Evolutionary conservation across 1,140 invertebrate species (phyloP), one percentile per base, ranked within the genome.

Genomic region (Lepidurus arcticus): DNA sequence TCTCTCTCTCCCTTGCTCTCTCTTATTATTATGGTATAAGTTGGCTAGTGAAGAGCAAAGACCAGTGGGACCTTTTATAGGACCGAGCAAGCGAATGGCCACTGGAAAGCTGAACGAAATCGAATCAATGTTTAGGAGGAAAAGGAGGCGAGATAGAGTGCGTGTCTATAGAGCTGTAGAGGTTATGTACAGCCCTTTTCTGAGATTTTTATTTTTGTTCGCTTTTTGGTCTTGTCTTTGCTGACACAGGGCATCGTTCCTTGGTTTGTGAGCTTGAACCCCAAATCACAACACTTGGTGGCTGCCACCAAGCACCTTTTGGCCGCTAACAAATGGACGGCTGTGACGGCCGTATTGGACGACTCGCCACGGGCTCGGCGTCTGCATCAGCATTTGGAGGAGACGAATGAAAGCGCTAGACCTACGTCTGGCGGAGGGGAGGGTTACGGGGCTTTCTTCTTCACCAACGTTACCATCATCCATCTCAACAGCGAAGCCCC

Each of bases 311-410:
- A 79, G 75, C 75, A 81, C 73, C 80, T 83, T 65, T 79, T 84
- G 53, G 74, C 81, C 16, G 77, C 80, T 53, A 83, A 83, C 80
- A 79, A 81, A 47, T 84, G 84, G 84, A 80, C 81, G 77, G 80
- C 81, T 8, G 81, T 83, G 74, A 81, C 81, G 13, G 80, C 83
- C 42, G 79, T 84, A 10, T 81, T 81, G 45, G 84, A 84, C 74
- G 83, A 83, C 73, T 81, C 80, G 9, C 76, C 80, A 13, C 16
- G 24, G 42, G 78, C 79, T 78, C 78, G 77, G 47, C 74, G 77
- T 26, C 6, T 74, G n/a, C 65, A 73, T 21, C 53, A 74, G 10
- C 11, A 42, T 24, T 42, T 26, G 43, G 42, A 26, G 11, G 44
- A 21, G 24, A 34, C 34, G 34, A 53, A 34, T 43, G 73, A 73